Percentiles rank a stretch among this genome's conserved stretches.
phyloP scores from a whole-genome alignment of 92 coral and sea anemone species.

The Meandrina meandrites region DNA sequence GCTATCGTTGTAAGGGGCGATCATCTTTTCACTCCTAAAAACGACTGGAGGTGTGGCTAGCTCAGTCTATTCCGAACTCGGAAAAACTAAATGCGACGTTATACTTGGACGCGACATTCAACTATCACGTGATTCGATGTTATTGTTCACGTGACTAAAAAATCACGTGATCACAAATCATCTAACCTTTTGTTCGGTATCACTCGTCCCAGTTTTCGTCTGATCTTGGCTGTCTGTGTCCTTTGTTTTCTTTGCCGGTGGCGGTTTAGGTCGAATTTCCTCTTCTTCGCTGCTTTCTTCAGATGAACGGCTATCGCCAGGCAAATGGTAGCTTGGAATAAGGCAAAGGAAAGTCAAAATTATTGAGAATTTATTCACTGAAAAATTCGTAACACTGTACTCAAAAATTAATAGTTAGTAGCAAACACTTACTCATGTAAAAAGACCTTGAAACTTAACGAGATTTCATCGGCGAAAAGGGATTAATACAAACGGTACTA shows the following conservation, averaged over 20 bases:
- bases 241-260: constrained; percentile 8
- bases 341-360: background rate
- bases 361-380: background rate
- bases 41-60: no score
- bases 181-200: background rate
- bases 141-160: background rate
- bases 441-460: background rate
- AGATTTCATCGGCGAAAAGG: background rate
- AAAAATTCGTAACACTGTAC: background rate
- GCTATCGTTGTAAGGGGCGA: no score
- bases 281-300: constrained; percentile 66
- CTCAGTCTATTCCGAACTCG: no score
- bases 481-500: background rate
- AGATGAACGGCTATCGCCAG: constrained; percentile 86
- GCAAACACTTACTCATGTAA: no score
- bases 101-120: background rate
- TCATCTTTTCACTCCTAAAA: no score
- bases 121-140: background rate
- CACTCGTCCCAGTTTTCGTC: constrained; percentile 8
- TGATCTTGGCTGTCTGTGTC: background rate
- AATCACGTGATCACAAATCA: background rate
- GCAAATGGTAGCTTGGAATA: constrained; percentile 65
- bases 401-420: background rate
- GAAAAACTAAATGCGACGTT: background rate
- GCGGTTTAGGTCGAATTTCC: constrained; percentile 15